Conservation (phyloP, 2,888 invertebrate species). For the Bhutanitis thaidina region DNA sequence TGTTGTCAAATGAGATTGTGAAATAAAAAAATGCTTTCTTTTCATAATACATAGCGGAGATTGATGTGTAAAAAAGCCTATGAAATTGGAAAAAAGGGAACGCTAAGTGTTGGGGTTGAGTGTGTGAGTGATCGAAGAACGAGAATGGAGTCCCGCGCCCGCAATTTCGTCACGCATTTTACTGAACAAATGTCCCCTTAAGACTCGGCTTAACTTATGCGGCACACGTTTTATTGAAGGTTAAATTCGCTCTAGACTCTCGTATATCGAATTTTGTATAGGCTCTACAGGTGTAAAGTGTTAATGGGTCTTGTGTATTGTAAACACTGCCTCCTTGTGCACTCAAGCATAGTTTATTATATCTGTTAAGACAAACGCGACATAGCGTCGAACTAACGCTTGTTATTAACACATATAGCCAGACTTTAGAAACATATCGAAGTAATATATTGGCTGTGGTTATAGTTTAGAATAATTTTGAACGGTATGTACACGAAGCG, state of each 20-base stretch:
- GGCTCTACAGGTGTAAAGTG: slow-evolving; percentile 47
- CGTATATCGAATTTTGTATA: slow-evolving; percentile 50
- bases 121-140: slow-evolving; percentile 67
- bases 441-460: neutral
- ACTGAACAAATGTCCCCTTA: slow-evolving; percentile 74
- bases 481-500: no score
- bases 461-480: no score
- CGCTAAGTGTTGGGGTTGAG: slow-evolving; percentile 68
- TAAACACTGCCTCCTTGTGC: slow-evolving; percentile 25
- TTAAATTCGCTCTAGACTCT: slow-evolving; percentile 49
- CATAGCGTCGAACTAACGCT: slow-evolving; percentile 20
- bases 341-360: slow-evolving; percentile 19
- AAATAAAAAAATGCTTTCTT: slow-evolving; percentile 49
- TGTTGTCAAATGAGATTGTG: slow-evolving; percentile 21
- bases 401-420: slow-evolving; percentile 1
- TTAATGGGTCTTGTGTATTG: slow-evolving; percentile 39
- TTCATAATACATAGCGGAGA: slow-evolving; percentile 67
- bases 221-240: slow-evolving; percentile 70
- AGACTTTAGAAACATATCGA: neutral
- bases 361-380: slow-evolving; percentile 23
- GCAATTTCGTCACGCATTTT: slow-evolving; percentile 76
- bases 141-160: slow-evolving; percentile 45
- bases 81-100: slow-evolving; percentile 78
- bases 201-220: slow-evolving; percentile 71
- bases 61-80: slow-evolving; percentile 75